Percentiles rank a stretch among this genome's conserved stretches.
phyloP scores from a whole-genome alignment of 2,888 invertebrate genomes.

The Byasa hedistus region DNA sequence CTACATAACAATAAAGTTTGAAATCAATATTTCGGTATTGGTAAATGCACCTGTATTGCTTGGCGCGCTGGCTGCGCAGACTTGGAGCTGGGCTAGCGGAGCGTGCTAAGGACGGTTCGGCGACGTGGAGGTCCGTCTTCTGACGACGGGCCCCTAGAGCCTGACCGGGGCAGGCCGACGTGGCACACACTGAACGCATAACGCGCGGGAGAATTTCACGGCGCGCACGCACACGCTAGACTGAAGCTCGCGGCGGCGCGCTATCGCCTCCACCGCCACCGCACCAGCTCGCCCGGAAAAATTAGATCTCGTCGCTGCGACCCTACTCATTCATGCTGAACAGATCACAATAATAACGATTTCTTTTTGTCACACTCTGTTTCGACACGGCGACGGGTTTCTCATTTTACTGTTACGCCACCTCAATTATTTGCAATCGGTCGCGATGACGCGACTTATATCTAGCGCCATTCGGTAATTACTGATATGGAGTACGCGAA shows the following conservation, averaged over 20 bases:
- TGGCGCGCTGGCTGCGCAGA: constrained; percentile 76
- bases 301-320: constrained; percentile 71
- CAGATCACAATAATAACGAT: constrained; percentile 63
- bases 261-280: constrained; percentile 55
- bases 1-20: not conserved
- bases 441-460: constrained; percentile 8
- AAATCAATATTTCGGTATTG: not conserved
- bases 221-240: constrained; percentile 75
- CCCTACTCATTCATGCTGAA: constrained; percentile 76
- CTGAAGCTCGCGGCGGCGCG: constrained; percentile 58
- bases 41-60: constrained; percentile 71
- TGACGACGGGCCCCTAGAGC: constrained; percentile 79
- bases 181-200: constrained; percentile 63
- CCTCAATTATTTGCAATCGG: constrained; percentile 29
- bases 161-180: constrained; percentile 40
- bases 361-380: constrained; percentile 74
- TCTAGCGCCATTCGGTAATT: constrained; percentile 11
- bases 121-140: constrained; percentile 76
- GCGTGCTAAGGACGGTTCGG: constrained; percentile 61
- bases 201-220: constrained; percentile 69
- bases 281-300: constrained; percentile 64
- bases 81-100: constrained; percentile 74
- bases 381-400: constrained; percentile 45
- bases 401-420: constrained; percentile 43
- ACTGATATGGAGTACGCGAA: constrained; percentile 3